Evolutionary conservation across 2,888 invertebrate species (phyloP).

Genomic region (Lasioglossum malachurum): DNA sequence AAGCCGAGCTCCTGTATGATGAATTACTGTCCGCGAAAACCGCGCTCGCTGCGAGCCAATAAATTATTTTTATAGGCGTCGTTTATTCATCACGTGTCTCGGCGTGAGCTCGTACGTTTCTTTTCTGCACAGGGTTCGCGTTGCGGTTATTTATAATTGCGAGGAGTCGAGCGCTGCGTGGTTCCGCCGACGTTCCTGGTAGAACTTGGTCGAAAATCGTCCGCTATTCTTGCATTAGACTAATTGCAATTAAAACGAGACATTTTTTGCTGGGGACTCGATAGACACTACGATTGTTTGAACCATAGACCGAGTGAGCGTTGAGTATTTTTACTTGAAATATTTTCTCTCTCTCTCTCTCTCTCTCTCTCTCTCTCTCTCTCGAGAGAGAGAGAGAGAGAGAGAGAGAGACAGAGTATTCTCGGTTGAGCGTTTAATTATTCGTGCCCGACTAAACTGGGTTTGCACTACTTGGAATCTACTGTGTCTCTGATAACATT

Average conservation of each 20-base stretch:
- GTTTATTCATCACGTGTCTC: conserved; percentile 21
- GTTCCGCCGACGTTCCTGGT: not conserved
- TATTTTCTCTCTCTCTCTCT: too few relatives aligned
- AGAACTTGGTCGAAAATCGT: not conserved
- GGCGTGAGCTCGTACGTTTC: not conserved
- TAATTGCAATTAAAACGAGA: not conserved
- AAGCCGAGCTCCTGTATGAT: conserved; percentile 33
- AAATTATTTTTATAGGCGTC: conserved; percentile 47
- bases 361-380: too few relatives aligned
- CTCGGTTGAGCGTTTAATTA: not conserved
- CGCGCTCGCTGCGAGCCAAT: conserved; percentile 3
- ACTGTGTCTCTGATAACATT: not conserved
- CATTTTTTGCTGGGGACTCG: not conserved
- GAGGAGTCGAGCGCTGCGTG: not conserved
- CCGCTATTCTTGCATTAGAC: not conserved
- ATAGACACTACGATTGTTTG: not conserved
- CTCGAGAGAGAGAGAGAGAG: too few relatives aligned
- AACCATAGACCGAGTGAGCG: not conserved
- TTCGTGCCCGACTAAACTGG: not conserved
- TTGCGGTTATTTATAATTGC: conserved; percentile 6
- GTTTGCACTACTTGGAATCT: not conserved
- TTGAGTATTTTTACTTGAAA: not conserved
- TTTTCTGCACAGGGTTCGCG: not conserved
- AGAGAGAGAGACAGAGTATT: not conserved
- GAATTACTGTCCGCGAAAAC: conserved; percentile 15